A percentile compares a stretch with the other conserved stretches of the same genome.
Conservation (phyloP, 1,140 invertebrate species). For the Frieseomelitta varia region DNA sequence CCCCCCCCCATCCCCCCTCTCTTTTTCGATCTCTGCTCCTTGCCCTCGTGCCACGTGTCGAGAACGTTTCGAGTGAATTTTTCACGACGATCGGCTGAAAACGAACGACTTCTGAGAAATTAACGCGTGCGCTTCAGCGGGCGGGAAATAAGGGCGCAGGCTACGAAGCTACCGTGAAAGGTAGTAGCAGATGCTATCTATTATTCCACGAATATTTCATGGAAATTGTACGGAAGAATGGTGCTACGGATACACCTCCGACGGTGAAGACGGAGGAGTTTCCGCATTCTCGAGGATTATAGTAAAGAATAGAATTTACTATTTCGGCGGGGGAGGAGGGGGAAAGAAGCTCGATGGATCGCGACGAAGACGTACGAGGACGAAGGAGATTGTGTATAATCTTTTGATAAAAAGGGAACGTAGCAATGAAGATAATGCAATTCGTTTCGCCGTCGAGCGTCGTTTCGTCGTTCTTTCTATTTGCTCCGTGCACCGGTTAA, state of each 20-base stretch:
- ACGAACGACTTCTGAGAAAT: background rate
- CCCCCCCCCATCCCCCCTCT: background rate
- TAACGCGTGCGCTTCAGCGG: background rate
- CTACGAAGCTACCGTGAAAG: background rate
- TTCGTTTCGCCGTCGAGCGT: background rate
- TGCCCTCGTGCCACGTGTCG: too few species aligned
- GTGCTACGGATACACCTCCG: too few species aligned
- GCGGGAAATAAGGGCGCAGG: background rate
- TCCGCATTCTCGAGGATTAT: too few species aligned
- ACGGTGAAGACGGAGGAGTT: background rate
- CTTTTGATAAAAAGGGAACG: background rate
- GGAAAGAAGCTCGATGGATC: background rate
- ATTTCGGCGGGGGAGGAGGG: background rate
- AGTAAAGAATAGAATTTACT: too few species aligned
- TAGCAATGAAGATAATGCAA: background rate
- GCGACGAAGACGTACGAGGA: background rate
- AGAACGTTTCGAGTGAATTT: background rate
- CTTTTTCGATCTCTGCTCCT: background rate
- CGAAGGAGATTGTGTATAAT: background rate
- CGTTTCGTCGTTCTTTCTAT: background rate
- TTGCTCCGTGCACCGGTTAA: background rate
- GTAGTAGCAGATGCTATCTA: constrained; percentile 15
- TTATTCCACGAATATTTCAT: constrained; percentile 19
- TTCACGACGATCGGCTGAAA: background rate
- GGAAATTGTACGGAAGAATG: background rate